These are phyloP conservation scores for Phymanthus crucifer DNA, from an alignment of 92 coral and sea anemone genomes.

Conservation along the genomic window DNA sequence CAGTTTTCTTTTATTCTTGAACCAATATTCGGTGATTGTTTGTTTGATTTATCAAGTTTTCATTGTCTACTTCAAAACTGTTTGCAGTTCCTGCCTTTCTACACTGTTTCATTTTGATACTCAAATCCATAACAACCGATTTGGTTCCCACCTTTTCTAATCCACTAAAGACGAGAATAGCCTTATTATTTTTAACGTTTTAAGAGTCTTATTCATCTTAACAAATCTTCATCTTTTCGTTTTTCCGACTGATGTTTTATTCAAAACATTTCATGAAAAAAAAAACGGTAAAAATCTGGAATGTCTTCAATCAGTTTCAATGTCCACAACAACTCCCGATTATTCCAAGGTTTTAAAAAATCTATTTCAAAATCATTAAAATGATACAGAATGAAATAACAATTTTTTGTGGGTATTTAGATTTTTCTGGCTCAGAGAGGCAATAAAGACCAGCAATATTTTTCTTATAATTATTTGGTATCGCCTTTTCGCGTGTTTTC, in stretches of 20 bases:
- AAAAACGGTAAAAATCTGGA: background rate
- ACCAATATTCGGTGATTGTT: slow-evolving; percentile 1
- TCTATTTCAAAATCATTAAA: background rate
- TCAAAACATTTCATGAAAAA: background rate
- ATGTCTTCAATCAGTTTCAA: background rate
- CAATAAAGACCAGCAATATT: background rate
- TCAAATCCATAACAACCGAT: background rate
- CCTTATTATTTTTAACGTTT: background rate
- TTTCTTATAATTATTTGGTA: too few relatives aligned
- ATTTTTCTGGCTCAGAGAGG: background rate
- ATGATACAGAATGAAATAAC: background rate
- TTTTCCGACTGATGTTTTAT: background rate
- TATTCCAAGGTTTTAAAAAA: background rate
- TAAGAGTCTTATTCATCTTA: background rate
- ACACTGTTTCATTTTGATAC: background rate
- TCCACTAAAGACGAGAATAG: too few relatives aligned
- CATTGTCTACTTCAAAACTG: background rate
- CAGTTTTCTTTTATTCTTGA: slow-evolving; percentile 1
- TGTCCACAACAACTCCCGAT: background rate
- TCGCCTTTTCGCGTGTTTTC: too few relatives aligned
- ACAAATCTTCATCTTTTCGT: background rate
- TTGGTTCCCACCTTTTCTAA: background rate
- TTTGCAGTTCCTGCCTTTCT: slow-evolving; percentile 3
- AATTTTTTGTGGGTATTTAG: background rate
- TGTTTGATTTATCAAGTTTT: background rate